A percentile compares a stretch with the other conserved stretches of the same genome.
phyloP scores from a whole-genome alignment of 2,797 vertebrate species.

The Sorex maritimensis region DNA sequence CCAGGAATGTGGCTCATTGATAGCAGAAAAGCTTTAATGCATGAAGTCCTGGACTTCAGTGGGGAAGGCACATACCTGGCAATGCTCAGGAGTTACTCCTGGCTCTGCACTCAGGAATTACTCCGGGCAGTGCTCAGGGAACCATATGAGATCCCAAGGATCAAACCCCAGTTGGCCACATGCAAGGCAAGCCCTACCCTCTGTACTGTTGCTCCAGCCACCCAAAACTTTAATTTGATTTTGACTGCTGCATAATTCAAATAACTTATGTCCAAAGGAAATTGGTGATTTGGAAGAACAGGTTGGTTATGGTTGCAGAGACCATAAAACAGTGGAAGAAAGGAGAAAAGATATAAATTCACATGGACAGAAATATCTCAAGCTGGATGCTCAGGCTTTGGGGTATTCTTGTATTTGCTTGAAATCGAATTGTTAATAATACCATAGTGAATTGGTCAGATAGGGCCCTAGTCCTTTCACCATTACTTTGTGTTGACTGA shows the following conservation, averaged over 20 bases:
- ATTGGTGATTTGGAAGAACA: neutral
- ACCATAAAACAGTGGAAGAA: neutral
- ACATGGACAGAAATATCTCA: neutral
- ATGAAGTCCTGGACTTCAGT: too few relatives aligned
- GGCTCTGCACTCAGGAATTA: too few relatives aligned
- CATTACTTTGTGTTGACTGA: neutral
- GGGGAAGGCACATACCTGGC: too few relatives aligned
- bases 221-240: neutral
- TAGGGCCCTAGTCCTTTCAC: neutral
- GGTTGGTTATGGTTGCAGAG: neutral
- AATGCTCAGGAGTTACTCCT: too few relatives aligned
- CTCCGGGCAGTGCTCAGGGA: too few relatives aligned
- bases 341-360: neutral
- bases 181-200: too few relatives aligned
- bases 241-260: neutral
- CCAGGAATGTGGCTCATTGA: too few relatives aligned
- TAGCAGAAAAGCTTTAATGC: too few relatives aligned
- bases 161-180: too few relatives aligned
- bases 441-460: neutral
- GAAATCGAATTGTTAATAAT: constrained; percentile 51
- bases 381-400: neutral
- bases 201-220: too few relatives aligned
- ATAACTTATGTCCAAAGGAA: constrained; percentile 31
- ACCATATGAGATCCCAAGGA: too few relatives aligned
- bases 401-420: neutral